Percentiles rank a stretch among this genome's conserved stretches.
These are phyloP conservation scores for Chrysotoxum bicinctum DNA, from an alignment of 2,888 invertebrate species.

Conservation along the genomic window DNA sequence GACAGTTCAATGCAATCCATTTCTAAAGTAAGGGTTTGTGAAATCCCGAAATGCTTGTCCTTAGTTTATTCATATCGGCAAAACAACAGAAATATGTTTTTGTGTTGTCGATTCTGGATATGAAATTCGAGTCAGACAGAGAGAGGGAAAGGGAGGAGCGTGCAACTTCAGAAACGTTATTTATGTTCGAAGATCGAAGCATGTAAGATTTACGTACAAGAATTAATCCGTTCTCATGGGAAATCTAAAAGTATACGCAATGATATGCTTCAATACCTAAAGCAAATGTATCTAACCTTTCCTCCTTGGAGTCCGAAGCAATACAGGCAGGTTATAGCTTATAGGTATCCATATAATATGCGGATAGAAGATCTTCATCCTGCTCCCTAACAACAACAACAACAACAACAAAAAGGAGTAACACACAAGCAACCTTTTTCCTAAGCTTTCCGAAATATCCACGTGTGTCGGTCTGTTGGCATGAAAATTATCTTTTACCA, in stretches of 20 bases:
- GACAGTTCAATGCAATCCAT: constrained; percentile 44
- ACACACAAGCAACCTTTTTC: constrained; percentile 57
- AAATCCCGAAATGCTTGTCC: constrained; percentile 67
- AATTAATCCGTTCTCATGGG: constrained; percentile 71
- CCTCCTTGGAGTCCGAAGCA: constrained; percentile 1
- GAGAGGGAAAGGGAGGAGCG: background rate
- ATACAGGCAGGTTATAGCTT: background rate
- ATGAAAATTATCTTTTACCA: constrained; percentile 64
- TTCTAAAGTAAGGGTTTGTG: constrained; percentile 28
- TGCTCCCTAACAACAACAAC: background rate
- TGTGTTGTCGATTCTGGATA: constrained; percentile 44
- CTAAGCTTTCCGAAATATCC: constrained; percentile 24
- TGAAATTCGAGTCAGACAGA: background rate
- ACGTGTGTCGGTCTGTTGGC: constrained; percentile 31
- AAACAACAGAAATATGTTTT: constrained; percentile 57
- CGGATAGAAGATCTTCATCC: background rate
- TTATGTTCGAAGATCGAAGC: constrained; percentile 60
- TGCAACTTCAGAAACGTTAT: constrained; percentile 54
- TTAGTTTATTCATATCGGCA: constrained; percentile 64
- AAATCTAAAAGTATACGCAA: constrained; percentile 72
- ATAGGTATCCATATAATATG: background rate
- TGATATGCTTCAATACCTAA: constrained; percentile 69
- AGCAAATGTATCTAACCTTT: constrained; percentile 68
- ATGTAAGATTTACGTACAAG: constrained; percentile 71
- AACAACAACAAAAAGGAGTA: constrained; percentile 64